These are phyloP conservation scores for Prionace glauca DNA, from an alignment of 2,797 vertebrate genomes.

Conservation along the genomic window DNA sequence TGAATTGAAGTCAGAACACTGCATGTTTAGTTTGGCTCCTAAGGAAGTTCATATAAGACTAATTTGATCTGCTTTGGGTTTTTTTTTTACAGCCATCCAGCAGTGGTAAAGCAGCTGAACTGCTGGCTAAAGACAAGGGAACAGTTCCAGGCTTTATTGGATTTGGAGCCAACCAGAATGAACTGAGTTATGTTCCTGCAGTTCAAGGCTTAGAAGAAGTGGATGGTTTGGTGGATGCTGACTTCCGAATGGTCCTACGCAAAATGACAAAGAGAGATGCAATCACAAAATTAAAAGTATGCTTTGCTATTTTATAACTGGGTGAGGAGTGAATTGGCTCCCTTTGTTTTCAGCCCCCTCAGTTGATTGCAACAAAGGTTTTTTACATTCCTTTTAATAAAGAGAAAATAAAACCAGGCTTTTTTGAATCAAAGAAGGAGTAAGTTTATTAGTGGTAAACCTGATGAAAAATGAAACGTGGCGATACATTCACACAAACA, in stretches of 20 bases:
- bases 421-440: too few relatives aligned
- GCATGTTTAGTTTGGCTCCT: not conserved
- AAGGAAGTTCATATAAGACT: slow-evolving; percentile 4
- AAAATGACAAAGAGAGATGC: slow-evolving; percentile 91
- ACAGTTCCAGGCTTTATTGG: slow-evolving; percentile 88
- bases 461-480: too few relatives aligned
- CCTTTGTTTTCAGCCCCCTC: too few relatives aligned
- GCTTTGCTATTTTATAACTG: not conserved
- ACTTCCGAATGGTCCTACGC: slow-evolving; percentile 88
- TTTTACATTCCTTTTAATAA: too few relatives aligned
- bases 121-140: slow-evolving; percentile 81
- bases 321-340: too few relatives aligned
- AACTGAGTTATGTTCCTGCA: slow-evolving; percentile 86
- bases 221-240: slow-evolving; percentile 86
- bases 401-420: too few relatives aligned
- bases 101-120: slow-evolving; percentile 87
- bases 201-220: slow-evolving; percentile 91
- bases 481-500: too few relatives aligned
- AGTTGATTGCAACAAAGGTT: too few relatives aligned
- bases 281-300: slow-evolving; percentile 86
- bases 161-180: slow-evolving; percentile 73
- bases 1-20: not conserved
- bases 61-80: slow-evolving; percentile 21
- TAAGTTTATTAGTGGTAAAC: too few relatives aligned
- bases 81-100: slow-evolving; percentile 77